These are phyloP conservation scores for Phanerotoma sp. DNA, from an alignment of 2,888 invertebrate species.

Conservation along the genomic window DNA sequence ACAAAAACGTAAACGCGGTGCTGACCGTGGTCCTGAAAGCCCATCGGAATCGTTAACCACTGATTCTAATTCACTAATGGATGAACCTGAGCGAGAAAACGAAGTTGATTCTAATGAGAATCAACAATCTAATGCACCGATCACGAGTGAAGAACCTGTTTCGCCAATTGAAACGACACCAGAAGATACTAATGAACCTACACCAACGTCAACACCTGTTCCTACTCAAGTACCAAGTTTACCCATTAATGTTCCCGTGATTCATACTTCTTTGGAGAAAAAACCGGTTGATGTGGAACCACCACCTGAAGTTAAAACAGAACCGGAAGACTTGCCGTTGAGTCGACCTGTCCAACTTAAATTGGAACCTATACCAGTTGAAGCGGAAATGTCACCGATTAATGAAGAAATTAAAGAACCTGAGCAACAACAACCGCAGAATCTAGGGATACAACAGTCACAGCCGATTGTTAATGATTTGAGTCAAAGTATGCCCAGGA, in stretches of 20 bases:
- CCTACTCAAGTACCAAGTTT: conserved; percentile 43
- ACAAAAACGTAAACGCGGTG: conserved; percentile 64
- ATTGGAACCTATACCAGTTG: conserved; percentile 48
- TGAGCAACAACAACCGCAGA: conserved; percentile 35
- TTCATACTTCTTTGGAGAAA: conserved; percentile 50
- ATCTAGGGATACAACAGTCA: conserved; percentile 40
- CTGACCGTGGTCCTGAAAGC: conserved; percentile 71
- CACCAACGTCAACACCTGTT: conserved; percentile 43
- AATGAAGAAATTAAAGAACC: conserved; percentile 47
- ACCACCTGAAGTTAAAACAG: conserved; percentile 29
- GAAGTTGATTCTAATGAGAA: conserved; percentile 49
- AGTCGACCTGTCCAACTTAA: conserved; percentile 37
- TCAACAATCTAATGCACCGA: conserved; percentile 41
- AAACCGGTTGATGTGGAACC: conserved; percentile 47
- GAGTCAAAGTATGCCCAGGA: conserved; percentile 46
- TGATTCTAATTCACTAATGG: conserved; percentile 81
- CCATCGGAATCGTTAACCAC: conserved; percentile 83
- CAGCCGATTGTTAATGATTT: conserved; percentile 40
- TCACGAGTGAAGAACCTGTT: conserved; percentile 41
- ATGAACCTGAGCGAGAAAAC: conserved; percentile 61
- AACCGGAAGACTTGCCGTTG: conserved; percentile 32
- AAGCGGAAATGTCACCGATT: conserved; percentile 43
- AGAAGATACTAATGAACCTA: conserved; percentile 47
- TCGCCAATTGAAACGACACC: conserved; percentile 41
- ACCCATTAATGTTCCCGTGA: conserved; percentile 54